A percentile compares a stretch with the other conserved stretches of the same genome.
These are phyloP conservation scores for Dolichoris vasculosae DNA, from an alignment of 1,140 invertebrate species.

Conservation along the genomic window DNA sequence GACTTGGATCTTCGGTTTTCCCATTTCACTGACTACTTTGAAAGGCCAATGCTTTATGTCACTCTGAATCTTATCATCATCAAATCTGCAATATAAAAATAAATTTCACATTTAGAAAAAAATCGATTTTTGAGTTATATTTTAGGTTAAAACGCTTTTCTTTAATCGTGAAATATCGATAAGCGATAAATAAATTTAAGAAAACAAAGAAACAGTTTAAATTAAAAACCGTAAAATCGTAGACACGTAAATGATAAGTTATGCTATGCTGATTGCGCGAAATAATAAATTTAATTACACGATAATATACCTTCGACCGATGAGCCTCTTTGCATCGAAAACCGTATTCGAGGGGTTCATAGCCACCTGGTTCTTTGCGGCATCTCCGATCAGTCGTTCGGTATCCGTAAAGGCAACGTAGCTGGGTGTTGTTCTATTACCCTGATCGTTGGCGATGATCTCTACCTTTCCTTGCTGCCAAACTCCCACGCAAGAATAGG, in stretches of 20 bases:
- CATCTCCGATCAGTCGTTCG: too few species aligned
- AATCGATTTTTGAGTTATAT: neutral
- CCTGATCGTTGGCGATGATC: conserved; percentile 96
- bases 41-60: conserved; percentile 84
- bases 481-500: conserved; percentile 90
- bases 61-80: conserved; percentile 81
- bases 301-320: conserved; percentile 71
- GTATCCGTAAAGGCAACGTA: too few species aligned
- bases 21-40: conserved; percentile 77
- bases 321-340: conserved; percentile 84
- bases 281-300: too few species aligned
- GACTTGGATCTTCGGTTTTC: conserved; percentile 80
- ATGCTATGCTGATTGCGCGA: too few species aligned
- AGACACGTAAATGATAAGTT: too few species aligned
- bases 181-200: too few species aligned
- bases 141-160: neutral
- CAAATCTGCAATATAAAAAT: conserved; percentile 70
- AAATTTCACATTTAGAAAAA: neutral
- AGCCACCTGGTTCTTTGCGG: conserved; percentile 83
- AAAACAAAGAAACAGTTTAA: too few species aligned
- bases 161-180: neutral
- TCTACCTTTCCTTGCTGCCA: conserved; percentile 89
- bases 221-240: too few species aligned
- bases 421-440: conserved; percentile 93
- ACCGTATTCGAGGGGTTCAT: conserved; percentile 92